phyloP scores from a whole-genome alignment of 2,888 invertebrate species.

The Oscheius sp. region DNA sequence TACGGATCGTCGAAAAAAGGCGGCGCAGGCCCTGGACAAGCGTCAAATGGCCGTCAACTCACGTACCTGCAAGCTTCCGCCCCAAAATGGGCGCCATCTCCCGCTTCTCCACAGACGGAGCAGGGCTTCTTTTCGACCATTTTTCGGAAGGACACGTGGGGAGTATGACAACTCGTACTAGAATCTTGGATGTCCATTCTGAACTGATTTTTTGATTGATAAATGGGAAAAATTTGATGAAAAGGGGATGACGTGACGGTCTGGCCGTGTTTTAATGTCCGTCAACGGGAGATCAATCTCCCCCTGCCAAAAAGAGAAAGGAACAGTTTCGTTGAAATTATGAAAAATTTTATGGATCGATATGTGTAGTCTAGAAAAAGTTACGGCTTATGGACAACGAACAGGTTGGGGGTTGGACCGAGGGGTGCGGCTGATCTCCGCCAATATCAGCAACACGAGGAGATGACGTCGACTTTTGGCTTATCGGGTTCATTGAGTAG shows the following conservation, averaged over 20 bases:
- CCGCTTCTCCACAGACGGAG: conserved; percentile 51
- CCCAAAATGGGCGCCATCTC: conserved; percentile 58
- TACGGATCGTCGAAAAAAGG: conserved; percentile 67
- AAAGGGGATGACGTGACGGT: not conserved
- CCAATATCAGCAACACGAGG: no score
- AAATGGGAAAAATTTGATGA: no score
- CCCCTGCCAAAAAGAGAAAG: no score
- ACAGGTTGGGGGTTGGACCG: not conserved
- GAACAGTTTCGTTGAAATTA: no score
- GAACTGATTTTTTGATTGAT: not conserved
- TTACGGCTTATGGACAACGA: not conserved
- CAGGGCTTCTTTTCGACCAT: conserved; percentile 22
- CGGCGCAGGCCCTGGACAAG: conserved; percentile 61
- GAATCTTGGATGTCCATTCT: not conserved
- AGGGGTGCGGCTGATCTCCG: no score
- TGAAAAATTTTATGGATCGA: not conserved
- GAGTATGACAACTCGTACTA: not conserved
- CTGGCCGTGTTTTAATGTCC: no score
- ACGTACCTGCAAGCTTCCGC: conserved; percentile 48
- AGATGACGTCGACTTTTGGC: no score
- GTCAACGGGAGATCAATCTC: no score
- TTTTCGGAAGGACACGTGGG: not conserved
- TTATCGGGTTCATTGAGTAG: no score
- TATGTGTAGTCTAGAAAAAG: conserved; percentile 1
- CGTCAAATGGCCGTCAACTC: no score